Evolutionary conservation across 2,888 invertebrate species (phyloP), one percentile per base, ranked within the genome.

Genomic region (Campopleginae sp.): DNA sequence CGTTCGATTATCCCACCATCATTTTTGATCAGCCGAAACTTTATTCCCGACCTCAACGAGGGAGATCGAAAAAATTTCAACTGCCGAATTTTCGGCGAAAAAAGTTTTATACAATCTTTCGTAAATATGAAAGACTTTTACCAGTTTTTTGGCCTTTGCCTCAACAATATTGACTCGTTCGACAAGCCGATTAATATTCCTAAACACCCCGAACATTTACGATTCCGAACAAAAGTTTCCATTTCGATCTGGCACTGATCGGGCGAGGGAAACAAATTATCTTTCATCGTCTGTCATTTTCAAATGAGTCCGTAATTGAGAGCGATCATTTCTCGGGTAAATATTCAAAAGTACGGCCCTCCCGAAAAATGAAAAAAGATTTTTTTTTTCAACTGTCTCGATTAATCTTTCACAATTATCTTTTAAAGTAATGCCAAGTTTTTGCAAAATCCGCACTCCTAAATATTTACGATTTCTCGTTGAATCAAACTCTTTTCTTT

Each of bases 261-360:
- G 19, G 23, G 42, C 10, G n/a, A 74, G 10, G 3, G 27, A 44
- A 42, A 74, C 17, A n/a, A 61, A 42, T 44, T 10, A 42, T 74
- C n/a, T 44, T 58, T 42, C 4, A 42, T 61, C 46, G 61, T 78
- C 58, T 61, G 61, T 82, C 58, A 78, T 78, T 19, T 61, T 23
- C 1, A 6, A 23, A 66, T 10, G 17, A 38, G 31, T n/a, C 12
- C 19, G 27, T 0, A 23, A 75, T 46, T 44, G 46, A 38, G n/a
- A n/a, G n/a, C n/a, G n/a, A n/a, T n/a, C n/a, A n/a, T n/a, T n/a
- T n/a, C n/a, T n/a, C n/a, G n/a, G n/a, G n/a, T n/a, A n/a, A n/a
- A n/a, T n/a, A n/a, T n/a, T n/a, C n/a, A n/a, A n/a, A n/a, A n/a
- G n/a, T n/a, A n/a, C n/a, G n/a, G n/a, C n/a, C n/a, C n/a, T n/a